Evolutionary conservation across 2,113 vertebrate genomes (phyloP).

Genomic region (Heptranchias perlo): DNA sequence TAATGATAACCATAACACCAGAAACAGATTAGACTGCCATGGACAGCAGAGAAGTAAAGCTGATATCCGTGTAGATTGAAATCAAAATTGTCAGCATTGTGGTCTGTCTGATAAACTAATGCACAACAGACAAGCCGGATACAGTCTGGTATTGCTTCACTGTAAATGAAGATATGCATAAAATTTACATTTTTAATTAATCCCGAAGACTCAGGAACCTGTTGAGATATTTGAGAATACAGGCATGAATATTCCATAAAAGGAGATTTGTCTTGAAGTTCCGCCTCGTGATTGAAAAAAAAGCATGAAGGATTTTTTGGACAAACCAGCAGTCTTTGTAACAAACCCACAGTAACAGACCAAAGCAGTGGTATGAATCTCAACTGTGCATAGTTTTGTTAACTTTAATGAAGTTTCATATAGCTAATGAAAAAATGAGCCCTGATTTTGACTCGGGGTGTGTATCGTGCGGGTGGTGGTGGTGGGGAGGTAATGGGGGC

Average conservation of each 20-base stretch:
- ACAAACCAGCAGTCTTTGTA: neutral
- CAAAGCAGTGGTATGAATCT: neutral
- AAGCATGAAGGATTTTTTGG: neutral
- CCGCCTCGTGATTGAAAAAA: neutral
- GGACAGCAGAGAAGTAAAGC: neutral
- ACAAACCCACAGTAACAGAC: neutral
- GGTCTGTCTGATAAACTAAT: conserved; percentile 22
- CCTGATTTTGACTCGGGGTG: neutral
- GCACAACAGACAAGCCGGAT: conserved; percentile 3
- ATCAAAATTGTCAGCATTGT: conserved; percentile 4
- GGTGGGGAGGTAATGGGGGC: neutral
- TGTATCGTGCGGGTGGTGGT: neutral
- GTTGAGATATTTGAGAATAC: neutral
- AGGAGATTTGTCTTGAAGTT: neutral
- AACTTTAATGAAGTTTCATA: neutral
- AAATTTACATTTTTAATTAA: neutral
- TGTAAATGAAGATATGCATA: neutral
- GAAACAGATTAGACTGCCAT: neutral
- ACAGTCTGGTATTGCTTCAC: neutral
- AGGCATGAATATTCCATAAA: neutral
- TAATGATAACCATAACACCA: neutral
- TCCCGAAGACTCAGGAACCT: neutral
- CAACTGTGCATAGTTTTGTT: neutral
- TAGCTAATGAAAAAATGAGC: neutral
- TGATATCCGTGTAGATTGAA: conserved; percentile 17